These are phyloP conservation scores for Homarus americanus DNA, from an alignment of 1,140 invertebrate genomes.

Conservation along the genomic window DNA sequence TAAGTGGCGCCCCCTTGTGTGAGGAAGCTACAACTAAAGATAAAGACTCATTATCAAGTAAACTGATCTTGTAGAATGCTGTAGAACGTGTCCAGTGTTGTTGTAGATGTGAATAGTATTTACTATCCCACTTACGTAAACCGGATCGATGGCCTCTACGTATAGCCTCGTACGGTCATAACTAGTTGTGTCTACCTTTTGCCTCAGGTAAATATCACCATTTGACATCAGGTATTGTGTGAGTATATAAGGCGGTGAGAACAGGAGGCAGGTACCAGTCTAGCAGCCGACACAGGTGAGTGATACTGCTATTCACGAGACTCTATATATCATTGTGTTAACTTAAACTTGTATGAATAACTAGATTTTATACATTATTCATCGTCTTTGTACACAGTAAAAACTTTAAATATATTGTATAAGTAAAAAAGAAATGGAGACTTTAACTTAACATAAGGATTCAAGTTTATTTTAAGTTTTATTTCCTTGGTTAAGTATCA, in stretches of 20 bases:
- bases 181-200: too few relatives aligned
- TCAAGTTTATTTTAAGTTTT: background rate
- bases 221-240: background rate
- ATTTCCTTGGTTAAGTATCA: too few relatives aligned
- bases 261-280: background rate
- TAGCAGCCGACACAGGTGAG: background rate
- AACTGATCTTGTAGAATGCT: too few relatives aligned
- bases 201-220: constrained; percentile 5
- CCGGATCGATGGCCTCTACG: too few relatives aligned
- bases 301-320: background rate
- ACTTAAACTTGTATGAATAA: background rate
- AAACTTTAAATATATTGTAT: background rate
- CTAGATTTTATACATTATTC: too few relatives aligned
- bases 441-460: background rate
- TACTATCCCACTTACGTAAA: too few relatives aligned
- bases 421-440: background rate
- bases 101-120: too few relatives aligned
- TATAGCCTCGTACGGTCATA: too few relatives aligned
- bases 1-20: too few relatives aligned
- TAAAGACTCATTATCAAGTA: too few relatives aligned
- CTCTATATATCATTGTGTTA: background rate
- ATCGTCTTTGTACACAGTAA: background rate
- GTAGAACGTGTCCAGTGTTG: too few relatives aligned
- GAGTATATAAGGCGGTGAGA: constrained; percentile 6
- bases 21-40: too few relatives aligned